Conservation (phyloP, 2,113 vertebrate genomes). For the Corvus cornix region DNA sequence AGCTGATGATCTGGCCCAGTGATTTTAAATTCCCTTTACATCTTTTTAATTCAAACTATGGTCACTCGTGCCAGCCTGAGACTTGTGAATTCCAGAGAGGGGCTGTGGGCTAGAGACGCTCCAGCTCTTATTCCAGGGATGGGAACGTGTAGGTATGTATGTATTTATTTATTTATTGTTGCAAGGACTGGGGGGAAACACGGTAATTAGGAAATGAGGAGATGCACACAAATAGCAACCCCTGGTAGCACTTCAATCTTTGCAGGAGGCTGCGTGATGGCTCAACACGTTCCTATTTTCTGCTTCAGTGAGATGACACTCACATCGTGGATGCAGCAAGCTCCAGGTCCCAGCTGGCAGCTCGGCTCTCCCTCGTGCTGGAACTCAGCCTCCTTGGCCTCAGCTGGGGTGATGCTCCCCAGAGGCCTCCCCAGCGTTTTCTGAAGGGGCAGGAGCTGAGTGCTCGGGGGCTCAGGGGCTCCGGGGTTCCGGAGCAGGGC, state of each 20-base stretch:
- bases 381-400: neutral
- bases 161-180: neutral
- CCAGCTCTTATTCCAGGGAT: neutral
- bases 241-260: neutral
- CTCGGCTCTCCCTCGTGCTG: neutral
- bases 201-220: neutral
- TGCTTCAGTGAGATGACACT: slow-evolving; percentile 27
- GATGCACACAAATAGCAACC: neutral
- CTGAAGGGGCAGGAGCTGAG: neutral
- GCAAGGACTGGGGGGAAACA: neutral
- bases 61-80: neutral
- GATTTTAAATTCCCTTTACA: slow-evolving; percentile 28
- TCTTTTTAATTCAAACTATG: neutral
- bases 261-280: neutral
- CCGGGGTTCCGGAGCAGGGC: neutral
- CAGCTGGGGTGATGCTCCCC: neutral
- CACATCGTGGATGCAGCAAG: neutral
- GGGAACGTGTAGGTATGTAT: neutral
- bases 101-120: neutral
- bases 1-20: slow-evolving; percentile 25
- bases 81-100: neutral
- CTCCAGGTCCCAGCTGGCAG: neutral
- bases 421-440: neutral
- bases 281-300: slow-evolving; percentile 30
- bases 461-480: too few relatives aligned